A percentile compares a stretch with the other conserved stretches of the same genome.
phyloP scores from a whole-genome alignment of 1,140 invertebrate genomes.

The Calliopsis andreniformis region DNA sequence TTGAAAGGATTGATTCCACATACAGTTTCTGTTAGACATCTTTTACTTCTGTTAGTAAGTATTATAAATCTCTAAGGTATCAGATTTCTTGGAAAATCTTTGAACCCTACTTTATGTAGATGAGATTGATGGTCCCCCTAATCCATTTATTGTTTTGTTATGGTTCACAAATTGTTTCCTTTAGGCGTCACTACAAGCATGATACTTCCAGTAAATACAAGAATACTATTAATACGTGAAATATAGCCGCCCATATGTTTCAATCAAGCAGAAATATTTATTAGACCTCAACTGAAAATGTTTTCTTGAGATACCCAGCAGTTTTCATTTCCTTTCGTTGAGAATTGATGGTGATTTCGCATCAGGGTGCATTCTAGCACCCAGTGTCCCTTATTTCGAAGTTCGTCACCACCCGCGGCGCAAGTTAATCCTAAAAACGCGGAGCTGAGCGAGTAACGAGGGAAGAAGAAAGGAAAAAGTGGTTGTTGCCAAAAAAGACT shows the following conservation, averaged over 20 bases:
- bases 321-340: not conserved
- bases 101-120: too few species aligned
- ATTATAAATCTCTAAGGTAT: too few species aligned
- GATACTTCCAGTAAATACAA: not conserved
- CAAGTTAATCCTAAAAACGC: constrained; percentile 17
- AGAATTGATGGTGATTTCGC: not conserved
- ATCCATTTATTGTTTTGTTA: too few species aligned
- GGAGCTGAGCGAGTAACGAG: not conserved
- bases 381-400: not conserved
- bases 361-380: not conserved
- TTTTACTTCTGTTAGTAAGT: too few species aligned
- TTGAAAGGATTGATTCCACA: too few species aligned
- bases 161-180: too few species aligned
- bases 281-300: not conserved
- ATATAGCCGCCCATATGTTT: not conserved
- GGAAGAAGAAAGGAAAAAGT: constrained; percentile 38
- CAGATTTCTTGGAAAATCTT: too few species aligned
- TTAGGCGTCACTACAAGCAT: too few species aligned
- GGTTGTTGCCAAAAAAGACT: constrained; percentile 35
- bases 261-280: not conserved
- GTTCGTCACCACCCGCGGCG: constrained; percentile 37
- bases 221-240: not conserved
- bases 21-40: too few species aligned
- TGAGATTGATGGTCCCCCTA: too few species aligned
- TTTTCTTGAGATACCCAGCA: not conserved